A percentile compares a stretch with the other conserved stretches of the same genome.
Conservation (phyloP, 2,113 vertebrate species). For the Stomatorhinus ivindoensis region DNA sequence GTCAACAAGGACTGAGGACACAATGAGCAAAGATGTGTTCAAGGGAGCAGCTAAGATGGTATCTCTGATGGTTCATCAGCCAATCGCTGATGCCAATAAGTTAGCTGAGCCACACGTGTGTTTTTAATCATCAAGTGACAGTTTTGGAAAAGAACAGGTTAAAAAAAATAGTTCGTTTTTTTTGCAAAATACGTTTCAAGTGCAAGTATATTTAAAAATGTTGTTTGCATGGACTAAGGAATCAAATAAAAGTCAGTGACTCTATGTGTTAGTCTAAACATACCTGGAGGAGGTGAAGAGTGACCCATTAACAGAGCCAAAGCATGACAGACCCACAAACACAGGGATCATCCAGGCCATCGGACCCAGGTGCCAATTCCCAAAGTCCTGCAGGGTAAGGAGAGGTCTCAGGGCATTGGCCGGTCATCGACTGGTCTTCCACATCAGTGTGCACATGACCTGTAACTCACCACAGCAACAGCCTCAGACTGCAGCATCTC, state of each 20-base stretch:
- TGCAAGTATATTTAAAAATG: background rate
- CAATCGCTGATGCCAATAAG: background rate
- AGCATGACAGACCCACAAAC: constrained; percentile 93
- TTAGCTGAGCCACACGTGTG: background rate
- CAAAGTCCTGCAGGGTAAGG: constrained; percentile 72
- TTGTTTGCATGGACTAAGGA: background rate
- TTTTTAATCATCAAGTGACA: background rate
- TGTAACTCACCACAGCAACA: constrained; percentile 81
- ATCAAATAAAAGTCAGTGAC: background rate
- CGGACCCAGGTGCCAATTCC: constrained; percentile 79
- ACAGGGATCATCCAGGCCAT: constrained; percentile 97
- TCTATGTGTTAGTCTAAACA: background rate
- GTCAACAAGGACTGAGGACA: background rate
- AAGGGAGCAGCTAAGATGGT: background rate
- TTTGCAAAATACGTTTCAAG: background rate
- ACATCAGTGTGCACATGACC: background rate
- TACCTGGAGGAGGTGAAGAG: constrained; percentile 96
- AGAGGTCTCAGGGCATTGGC: background rate
- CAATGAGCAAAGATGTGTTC: background rate
- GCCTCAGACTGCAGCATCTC: constrained; percentile 82
- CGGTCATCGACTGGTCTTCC: background rate
- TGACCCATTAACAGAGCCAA: constrained; percentile 93
- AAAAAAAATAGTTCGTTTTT: background rate
- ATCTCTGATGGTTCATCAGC: background rate
- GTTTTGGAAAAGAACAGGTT: background rate